A percentile compares a stretch with the other conserved stretches of the same genome.
Conservation (phyloP, 2,888 invertebrate genomes). For the Heliconius charithonia region DNA sequence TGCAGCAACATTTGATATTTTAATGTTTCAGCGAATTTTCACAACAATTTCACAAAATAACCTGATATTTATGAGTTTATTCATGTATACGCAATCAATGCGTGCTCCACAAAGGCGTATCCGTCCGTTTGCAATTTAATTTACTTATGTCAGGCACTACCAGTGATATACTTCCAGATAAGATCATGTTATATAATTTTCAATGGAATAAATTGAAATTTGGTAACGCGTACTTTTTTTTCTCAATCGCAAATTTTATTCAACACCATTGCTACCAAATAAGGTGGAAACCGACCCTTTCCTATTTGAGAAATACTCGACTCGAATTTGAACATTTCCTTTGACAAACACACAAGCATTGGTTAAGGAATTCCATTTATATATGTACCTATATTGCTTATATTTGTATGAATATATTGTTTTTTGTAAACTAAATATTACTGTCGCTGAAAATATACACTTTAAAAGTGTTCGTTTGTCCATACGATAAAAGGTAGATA, state of each 20-base stretch:
- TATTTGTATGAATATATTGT: background rate
- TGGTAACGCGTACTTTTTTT: background rate
- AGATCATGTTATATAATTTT: background rate
- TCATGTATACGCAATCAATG: slow-evolving; percentile 23
- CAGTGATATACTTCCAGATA: background rate
- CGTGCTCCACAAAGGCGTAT: slow-evolving; percentile 2
- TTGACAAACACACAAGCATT: slow-evolving; percentile 24
- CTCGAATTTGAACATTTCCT: slow-evolving; percentile 31
- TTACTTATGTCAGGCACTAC: background rate
- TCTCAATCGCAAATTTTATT: background rate
- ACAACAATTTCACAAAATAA: slow-evolving; percentile 33
- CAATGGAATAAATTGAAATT: background rate
- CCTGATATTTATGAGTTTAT: slow-evolving; percentile 22
- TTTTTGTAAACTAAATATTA: too few relatives aligned
- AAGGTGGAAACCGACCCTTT: slow-evolving; percentile 26
- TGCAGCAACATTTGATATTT: slow-evolving; percentile 31
- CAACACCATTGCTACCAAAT: slow-evolving; percentile 18
- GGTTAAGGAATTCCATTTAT: slow-evolving; percentile 4
- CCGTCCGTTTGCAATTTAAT: background rate
- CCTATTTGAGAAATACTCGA: slow-evolving; percentile 29
- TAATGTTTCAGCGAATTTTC: slow-evolving; percentile 32
- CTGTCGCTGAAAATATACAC: too few relatives aligned
- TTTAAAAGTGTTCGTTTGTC: too few relatives aligned
- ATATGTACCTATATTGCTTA: background rate
- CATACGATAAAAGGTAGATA: too few relatives aligned